Evolutionary conservation across 2,797 vertebrate species (phyloP).

Genomic region (Acrossocheilus wenchowensis): DNA sequence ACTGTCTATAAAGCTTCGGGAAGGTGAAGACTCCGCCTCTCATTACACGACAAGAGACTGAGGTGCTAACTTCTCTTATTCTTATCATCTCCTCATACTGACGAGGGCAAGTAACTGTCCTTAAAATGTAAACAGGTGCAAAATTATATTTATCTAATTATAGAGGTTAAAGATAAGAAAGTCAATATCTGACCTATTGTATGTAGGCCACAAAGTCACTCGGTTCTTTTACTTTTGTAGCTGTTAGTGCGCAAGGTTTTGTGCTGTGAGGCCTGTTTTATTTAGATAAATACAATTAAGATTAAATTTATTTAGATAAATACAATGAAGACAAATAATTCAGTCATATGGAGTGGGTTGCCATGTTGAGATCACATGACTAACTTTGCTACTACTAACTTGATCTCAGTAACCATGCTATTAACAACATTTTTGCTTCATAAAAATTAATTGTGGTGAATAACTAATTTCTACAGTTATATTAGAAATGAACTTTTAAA

Average conservation of each 20-base stretch:
- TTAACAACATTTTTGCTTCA: background rate
- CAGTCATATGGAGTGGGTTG: background rate
- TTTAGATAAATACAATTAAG: background rate
- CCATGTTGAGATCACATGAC: background rate
- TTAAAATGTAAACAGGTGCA: background rate
- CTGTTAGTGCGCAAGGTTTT: background rate
- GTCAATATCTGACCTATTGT: background rate
- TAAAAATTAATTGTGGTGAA: background rate
- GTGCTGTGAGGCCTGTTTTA: background rate
- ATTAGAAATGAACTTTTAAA: background rate
- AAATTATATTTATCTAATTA: background rate
- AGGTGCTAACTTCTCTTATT: background rate
- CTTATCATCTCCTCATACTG: background rate
- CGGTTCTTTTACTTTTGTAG: background rate
- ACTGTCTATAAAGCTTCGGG: slow-evolving; percentile 17
- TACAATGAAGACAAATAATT: background rate
- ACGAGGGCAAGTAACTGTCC: background rate
- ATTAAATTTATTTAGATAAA: background rate
- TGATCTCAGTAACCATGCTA: background rate
- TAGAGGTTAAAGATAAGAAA: background rate
- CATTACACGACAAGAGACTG: background rate
- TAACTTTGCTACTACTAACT: background rate
- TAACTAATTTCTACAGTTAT: background rate
- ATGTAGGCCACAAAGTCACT: background rate
- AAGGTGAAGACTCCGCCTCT: slow-evolving; percentile 32